Conservation (phyloP, 2,113 vertebrate genomes). For the Oncorhynchus kisutch region DNA sequence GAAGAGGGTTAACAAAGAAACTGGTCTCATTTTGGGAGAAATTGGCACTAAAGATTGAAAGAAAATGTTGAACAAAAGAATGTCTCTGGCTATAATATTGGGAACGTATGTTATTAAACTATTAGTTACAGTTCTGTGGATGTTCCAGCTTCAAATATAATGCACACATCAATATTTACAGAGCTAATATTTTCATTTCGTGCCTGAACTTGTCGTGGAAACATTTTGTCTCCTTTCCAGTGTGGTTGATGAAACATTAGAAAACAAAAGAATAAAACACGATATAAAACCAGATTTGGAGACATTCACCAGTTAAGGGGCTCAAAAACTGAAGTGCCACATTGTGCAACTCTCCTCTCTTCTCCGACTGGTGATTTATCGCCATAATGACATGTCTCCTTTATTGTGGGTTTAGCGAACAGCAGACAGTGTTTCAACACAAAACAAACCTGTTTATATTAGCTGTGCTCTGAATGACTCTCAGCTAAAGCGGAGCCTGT, state of each 20-base stretch:
- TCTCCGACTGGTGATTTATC: conserved; percentile 77
- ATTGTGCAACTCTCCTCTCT: conserved; percentile 74
- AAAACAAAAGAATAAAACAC: neutral
- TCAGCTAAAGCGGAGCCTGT: conserved; percentile 78
- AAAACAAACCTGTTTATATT: conserved; percentile 97
- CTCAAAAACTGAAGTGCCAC: neutral
- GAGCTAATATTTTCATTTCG: neutral
- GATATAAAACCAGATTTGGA: neutral
- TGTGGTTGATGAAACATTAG: neutral
- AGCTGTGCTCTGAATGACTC: conserved; percentile 75
- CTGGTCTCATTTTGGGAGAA: neutral
- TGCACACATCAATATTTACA: neutral
- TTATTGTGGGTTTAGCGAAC: conserved; percentile 88
- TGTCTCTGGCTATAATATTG: neutral
- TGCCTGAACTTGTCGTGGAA: neutral
- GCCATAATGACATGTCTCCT: conserved; percentile 88
- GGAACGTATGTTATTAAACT: neutral
- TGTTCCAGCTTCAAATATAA: neutral
- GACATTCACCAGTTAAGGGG: neutral
- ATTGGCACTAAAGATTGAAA: neutral
- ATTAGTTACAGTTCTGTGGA: neutral
- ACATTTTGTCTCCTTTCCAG: too few relatives aligned
- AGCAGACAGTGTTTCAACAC: conserved; percentile 92
- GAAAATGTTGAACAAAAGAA: neutral
- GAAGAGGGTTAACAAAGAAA: too few relatives aligned